These are phyloP conservation scores for Heliothis virescens DNA, from an alignment of 1,140 invertebrate genomes.

Conservation along the genomic window DNA sequence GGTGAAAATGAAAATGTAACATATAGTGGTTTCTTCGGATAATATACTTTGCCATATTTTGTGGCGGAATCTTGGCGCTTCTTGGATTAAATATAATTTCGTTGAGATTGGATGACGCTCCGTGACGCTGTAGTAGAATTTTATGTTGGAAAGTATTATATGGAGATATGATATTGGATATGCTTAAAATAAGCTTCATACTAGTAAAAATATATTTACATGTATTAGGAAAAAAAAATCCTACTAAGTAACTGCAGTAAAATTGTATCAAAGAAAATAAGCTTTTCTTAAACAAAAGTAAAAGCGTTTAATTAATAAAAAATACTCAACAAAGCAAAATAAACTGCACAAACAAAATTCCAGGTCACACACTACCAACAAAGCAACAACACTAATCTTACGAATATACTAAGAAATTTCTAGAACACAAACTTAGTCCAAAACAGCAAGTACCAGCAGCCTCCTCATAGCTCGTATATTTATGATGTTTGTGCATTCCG, in stretches of 20 bases:
- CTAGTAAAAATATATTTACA: too few relatives aligned
- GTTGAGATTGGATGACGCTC: background rate
- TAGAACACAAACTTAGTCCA: slow-evolving; percentile 17
- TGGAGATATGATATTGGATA: too few relatives aligned
- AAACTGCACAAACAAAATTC: background rate
- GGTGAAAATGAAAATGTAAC: slow-evolving; percentile 35
- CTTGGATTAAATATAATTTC: slow-evolving; percentile 7
- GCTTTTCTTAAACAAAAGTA: too few relatives aligned
- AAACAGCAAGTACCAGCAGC: slow-evolving; percentile 23
- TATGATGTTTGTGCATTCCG: slow-evolving; percentile 49
- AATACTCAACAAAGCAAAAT: background rate
- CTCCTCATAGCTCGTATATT: slow-evolving; percentile 41
- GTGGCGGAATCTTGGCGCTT: background rate
- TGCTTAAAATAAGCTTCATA: too few relatives aligned
- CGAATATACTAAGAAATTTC: background rate
- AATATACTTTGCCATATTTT: slow-evolving; percentile 20
- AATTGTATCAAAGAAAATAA: too few relatives aligned
- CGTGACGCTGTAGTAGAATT: too few relatives aligned
- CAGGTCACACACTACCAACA: background rate
- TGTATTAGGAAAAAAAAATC: too few relatives aligned
- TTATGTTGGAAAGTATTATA: too few relatives aligned
- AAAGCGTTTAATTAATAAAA: background rate
- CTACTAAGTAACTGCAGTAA: too few relatives aligned
- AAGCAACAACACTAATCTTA: background rate
- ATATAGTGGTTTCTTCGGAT: slow-evolving; percentile 2